Evolutionary conservation across 1,140 invertebrate species (phyloP).

Genomic region (Drosophila prosaltans): DNA sequence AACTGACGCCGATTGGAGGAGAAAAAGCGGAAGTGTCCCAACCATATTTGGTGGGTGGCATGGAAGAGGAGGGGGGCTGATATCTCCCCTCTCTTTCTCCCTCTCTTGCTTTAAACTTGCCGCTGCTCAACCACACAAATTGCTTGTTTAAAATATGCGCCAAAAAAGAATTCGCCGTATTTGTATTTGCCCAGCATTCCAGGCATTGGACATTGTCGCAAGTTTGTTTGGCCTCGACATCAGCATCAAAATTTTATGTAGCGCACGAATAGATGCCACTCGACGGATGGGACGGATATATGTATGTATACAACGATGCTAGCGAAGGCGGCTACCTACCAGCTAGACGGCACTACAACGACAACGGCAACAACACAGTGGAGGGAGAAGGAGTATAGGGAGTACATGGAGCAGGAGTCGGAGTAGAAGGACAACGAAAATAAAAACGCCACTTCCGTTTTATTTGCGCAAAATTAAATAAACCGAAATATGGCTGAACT

Average conservation of each 20-base stretch:
- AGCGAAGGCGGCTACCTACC: background rate
- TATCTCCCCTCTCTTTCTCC: too few species aligned
- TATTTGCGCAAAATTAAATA: slow-evolving; percentile 82
- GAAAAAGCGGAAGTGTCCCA: slow-evolving; percentile 11
- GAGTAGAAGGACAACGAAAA: slow-evolving; percentile 40
- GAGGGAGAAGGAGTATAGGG: background rate
- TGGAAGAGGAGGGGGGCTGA: too few species aligned
- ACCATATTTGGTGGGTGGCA: background rate
- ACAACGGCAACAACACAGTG: background rate
- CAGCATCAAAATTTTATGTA: slow-evolving; percentile 74
- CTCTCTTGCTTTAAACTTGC: slow-evolving; percentile 53
- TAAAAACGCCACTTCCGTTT: slow-evolving; percentile 80
- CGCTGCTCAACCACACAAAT: slow-evolving; percentile 57
- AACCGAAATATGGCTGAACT: slow-evolving; percentile 79
- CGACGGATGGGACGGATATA: slow-evolving; percentile 3
- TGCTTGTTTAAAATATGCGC: slow-evolving; percentile 70
- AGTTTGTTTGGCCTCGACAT: slow-evolving; percentile 63
- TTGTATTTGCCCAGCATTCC: slow-evolving; percentile 59
- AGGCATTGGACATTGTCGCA: slow-evolving; percentile 72
- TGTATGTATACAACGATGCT: background rate
- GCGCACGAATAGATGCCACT: slow-evolving; percentile 63
- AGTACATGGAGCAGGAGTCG: too few species aligned
- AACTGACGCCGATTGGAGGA: slow-evolving; percentile 47
- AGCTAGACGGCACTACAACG: slow-evolving; percentile 34
- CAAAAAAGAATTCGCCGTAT: slow-evolving; percentile 49